phyloP scores from a whole-genome alignment of 2,113 vertebrate species.

The Centropus bengalensis region DNA sequence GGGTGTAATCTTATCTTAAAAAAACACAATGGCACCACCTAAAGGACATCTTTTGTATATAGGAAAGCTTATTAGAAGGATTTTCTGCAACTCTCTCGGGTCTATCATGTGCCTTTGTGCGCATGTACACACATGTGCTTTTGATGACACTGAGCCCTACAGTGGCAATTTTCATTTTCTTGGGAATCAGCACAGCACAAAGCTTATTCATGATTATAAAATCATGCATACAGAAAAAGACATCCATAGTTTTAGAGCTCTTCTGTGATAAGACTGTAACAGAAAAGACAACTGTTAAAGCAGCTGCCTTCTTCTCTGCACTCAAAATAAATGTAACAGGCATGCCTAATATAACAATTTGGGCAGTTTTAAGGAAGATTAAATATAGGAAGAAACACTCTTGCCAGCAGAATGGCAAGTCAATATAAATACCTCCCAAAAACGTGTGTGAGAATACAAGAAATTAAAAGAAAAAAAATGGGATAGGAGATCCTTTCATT shows the following conservation, averaged over 20 bases:
- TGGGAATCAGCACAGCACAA: neutral
- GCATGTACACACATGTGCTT: neutral
- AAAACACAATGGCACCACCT: slow-evolving; percentile 77
- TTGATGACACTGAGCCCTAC: neutral
- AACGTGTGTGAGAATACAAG: neutral
- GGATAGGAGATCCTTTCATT: neutral
- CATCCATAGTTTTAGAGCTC: slow-evolving; percentile 5
- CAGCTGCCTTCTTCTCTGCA: slow-evolving; percentile 24
- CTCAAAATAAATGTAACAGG: neutral
- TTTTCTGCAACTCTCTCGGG: neutral
- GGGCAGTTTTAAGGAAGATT: slow-evolving; percentile 27
- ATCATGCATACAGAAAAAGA: neutral
- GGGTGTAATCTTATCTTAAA: neutral
- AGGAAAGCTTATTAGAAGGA: fast-evolving
- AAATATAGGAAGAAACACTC: slow-evolving; percentile 3
- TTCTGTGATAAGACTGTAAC: slow-evolving; percentile 6
- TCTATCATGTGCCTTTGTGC: neutral
- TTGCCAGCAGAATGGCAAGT: neutral
- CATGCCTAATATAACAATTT: neutral
- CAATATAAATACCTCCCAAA: neutral
- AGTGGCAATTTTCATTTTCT: neutral
- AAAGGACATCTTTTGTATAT: slow-evolving; percentile 26
- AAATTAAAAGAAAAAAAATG: neutral
- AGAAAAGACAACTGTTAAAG: slow-evolving; percentile 35
- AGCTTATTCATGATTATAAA: slow-evolving; percentile 1